Base-by-base conservation (phyloP, 2,113 vertebrate species). In the Sinocyclocheilus maitianheensis region DNA sequence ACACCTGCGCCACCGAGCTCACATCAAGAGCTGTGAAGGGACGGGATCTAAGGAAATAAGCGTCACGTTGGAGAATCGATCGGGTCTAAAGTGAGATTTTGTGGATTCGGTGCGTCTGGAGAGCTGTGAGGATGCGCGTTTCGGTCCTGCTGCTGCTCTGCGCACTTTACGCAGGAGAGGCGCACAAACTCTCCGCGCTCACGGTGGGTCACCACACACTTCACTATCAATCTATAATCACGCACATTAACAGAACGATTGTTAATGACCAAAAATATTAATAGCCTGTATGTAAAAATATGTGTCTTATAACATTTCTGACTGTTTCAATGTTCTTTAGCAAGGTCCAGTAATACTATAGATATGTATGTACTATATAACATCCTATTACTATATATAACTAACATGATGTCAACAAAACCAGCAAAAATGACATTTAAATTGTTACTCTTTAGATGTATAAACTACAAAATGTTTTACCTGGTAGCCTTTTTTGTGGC, bases 171-270 rank as follows among this genome's bases (percentile, higher is more conserved):
- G 93, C 91, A 40, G 94, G 91, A 83, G 87, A 92, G 90, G 89
- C 94, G 88, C 94, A 96, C 30, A 95, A 94, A 90, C 94, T 95
- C 87, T 95, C 95, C 43, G 95, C 94, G 90, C 93, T 96, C 87
- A 96, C 94, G 94, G 95, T 96, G 93, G 85, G 95, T 85, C 63
- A 13, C 69, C 43, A 48, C 40, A 30, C 48, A 53, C 51, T 53
- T 53, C 48, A 51, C 48, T 1, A 51, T 13, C 51, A 72, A 48
- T 11, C n/a, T 51, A 53, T 3, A 48, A 14, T 40, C 34, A 60
- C 53, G 3, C 24, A 34, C 77, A 53, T 30, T 30, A 3, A 37
- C 18, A 37, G 24, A 30, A 24, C 71, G 16, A 74, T n/a, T n/a
- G 12, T 16, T 43, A 24, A 14, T 55, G 22, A 12, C 11, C 51